phyloP scores from a whole-genome alignment of 2,113 vertebrate species.

The Gallinago jamesoni region DNA sequence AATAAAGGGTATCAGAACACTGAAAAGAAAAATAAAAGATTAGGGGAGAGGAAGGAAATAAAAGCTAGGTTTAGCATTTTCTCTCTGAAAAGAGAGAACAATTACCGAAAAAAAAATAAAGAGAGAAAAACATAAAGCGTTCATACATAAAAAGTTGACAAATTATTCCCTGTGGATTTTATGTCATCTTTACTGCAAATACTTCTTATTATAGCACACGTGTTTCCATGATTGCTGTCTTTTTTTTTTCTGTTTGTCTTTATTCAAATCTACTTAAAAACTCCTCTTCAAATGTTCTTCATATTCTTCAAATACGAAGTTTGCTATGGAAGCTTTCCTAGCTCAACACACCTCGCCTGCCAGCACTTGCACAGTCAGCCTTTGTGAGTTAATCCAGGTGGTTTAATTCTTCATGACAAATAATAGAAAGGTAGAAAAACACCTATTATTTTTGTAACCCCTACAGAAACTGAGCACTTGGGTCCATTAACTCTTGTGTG shows the following conservation, averaged over 20 bases:
- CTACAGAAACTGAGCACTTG: background rate
- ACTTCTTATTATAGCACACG: background rate
- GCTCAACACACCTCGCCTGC: background rate
- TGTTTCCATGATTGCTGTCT: background rate
- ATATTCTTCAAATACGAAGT: background rate
- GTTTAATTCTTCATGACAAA: slow-evolving; percentile 38
- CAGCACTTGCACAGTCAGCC: slow-evolving; percentile 14
- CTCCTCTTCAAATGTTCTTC: background rate
- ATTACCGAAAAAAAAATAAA: background rate
- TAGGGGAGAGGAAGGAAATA: background rate
- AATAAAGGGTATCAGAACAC: background rate
- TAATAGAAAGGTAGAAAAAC: slow-evolving; percentile 1
- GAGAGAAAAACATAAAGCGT: background rate
- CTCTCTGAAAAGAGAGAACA: background rate
- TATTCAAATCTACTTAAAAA: background rate
- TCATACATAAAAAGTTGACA: background rate
- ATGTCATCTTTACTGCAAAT: background rate
- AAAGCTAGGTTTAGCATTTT: background rate
- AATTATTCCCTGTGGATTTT: background rate
- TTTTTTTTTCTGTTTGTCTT: background rate
- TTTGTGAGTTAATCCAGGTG: slow-evolving; percentile 36
- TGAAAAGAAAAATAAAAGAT: background rate
- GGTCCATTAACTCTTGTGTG: background rate
- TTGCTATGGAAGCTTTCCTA: slow-evolving; percentile 34
- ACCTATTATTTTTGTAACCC: slow-evolving; percentile 7